Evolutionary conservation across 2,113 vertebrate genomes (phyloP), one percentile per base, ranked within the genome.

Genomic region (Boulengeromyrus knoepffleri): DNA sequence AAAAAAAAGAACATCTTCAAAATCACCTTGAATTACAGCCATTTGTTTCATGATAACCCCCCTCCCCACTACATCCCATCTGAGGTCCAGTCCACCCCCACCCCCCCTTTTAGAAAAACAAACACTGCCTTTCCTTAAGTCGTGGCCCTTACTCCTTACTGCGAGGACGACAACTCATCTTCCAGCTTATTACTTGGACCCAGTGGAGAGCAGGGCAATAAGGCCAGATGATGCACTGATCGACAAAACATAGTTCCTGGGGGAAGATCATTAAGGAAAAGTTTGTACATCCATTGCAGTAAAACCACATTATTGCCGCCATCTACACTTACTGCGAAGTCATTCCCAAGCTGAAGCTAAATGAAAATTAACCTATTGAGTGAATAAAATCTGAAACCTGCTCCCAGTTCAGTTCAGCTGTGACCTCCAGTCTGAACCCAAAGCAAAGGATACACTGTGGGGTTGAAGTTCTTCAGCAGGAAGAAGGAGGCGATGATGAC

Each of bases 391-490:
- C n/a, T 31, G 24, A 86, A 49, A 47, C 84, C 85, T 87, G 5
- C n/a, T 50, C 45, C 7, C 85, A 87, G 45, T 31, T 50, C 85
- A 50, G 45, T 3, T 56, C 53, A 24, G 19, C 0, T 56, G 53
- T n/a, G 46, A 83, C 31, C 19, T 12, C 6, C 39, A 12, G 80
- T 12, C 36, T 45, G 46, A 89, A 77, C 36, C 85, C 85, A 87
- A 86, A 88, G 39, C 91, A 93, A 97, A 99, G 97, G 98, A 98
- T 99, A 99, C 99, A 99, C 98, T 0, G 98, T 98, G 77, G 99
- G 98, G 94, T 99, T 99, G 96, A 99, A 99, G 95, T 99, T 99
- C 97, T 97, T 99, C 94, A 99, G 92, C 91, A 99, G 93, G 91
- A 99, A 99, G 94, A 99, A 99, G 9, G 99, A 99, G 74, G 98